These are phyloP conservation scores for Cricetomys ansorgei DNA, from an alignment of 2,113 vertebrate genomes.

Conservation along the genomic window DNA sequence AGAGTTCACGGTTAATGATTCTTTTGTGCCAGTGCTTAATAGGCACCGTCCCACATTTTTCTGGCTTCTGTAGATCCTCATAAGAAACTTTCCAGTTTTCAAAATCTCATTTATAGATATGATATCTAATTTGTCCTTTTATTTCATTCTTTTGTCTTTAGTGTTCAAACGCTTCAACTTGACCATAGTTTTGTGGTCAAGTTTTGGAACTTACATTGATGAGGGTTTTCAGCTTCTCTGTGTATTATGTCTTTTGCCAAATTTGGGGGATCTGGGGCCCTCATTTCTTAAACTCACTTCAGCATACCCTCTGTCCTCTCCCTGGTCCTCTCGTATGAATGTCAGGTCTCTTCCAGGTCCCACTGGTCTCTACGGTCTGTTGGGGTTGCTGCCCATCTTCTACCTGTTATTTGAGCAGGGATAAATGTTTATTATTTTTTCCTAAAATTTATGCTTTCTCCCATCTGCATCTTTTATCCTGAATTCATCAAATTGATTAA, in stretches of 20 bases:
- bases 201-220: background rate
- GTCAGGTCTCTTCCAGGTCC: background rate
- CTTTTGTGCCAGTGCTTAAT: background rate
- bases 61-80: background rate
- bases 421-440: background rate
- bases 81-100: background rate
- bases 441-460: background rate
- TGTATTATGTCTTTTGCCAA: background rate
- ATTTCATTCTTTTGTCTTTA: background rate
- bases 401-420: background rate
- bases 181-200: background rate
- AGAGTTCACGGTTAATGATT: background rate
- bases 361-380: background rate
- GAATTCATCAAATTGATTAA: background rate
- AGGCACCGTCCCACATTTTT: background rate
- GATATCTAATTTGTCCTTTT: background rate
- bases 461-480: background rate
- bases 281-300: background rate
- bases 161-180: background rate
- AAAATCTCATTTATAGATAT: background rate
- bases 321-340: background rate
- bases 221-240: background rate
- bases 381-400: background rate
- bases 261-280: background rate
- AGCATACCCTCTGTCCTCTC: background rate